Evolutionary conservation across 2,113 vertebrate genomes (phyloP), one percentile per base, ranked within the genome.

Genomic region (Aramus guarauna): DNA sequence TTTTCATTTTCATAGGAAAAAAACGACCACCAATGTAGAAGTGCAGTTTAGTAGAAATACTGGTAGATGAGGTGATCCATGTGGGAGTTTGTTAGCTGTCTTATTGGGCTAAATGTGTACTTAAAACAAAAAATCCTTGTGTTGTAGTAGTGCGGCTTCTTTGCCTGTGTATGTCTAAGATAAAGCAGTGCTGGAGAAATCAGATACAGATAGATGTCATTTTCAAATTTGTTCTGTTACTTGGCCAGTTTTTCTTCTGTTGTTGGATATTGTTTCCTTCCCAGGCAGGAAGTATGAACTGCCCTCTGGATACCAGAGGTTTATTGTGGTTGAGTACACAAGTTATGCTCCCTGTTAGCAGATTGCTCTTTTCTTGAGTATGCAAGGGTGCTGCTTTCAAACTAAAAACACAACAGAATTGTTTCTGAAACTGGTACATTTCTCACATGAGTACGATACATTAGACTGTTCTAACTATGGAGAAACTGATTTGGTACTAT

Each of bases 361-460:
- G 36, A 21, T 50, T 4, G 2, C n/a, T 72, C 36, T 58, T 90
- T 27, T 79, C 0, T 0, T 23, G 26, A 50, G 6, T 41, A 8
- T 77, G 26, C 29, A 47, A 36, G n/a, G 14, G 32, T 58, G 22
- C 50, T 68, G 56, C 60, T 85, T 63, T 39, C 52, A 56, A 68
- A 56, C 15, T 45, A 30, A 58, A 63, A 79, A 3, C 9, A 41
- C 36, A 67, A 16, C 13, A 9, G 36, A 77, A 22, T 53, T 56
- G 10, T 67, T 82, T 75, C 60, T 79, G 88, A 67, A 84, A 45
- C 11, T 1, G 1, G 3, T 53, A 39, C 11, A 2, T 71, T 71
- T 88, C 52, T 68, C 23, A 45, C 11, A 6, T 0, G 0, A 37
- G 27, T 72, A 8, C 36, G 18, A 5, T 41, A 37, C 9, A 4